Conservation (phyloP, 1,140 invertebrate genomes). For the Helicoverpa zea region DNA sequence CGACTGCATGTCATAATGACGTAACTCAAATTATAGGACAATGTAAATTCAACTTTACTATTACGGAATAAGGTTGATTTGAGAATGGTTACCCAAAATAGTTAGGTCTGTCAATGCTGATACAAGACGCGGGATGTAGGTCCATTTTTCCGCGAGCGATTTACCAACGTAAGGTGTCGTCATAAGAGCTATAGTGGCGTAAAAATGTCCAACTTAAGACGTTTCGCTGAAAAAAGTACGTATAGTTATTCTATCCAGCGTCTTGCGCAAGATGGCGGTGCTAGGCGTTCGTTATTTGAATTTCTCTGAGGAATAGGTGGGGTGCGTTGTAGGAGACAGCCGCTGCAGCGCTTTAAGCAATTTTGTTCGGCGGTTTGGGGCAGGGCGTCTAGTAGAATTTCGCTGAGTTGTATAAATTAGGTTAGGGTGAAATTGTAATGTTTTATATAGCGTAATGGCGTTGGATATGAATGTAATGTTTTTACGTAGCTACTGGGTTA, state of each 20-base stretch:
- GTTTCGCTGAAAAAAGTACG: constrained; percentile 81
- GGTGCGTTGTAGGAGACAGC: constrained; percentile 52
- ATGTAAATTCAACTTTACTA: constrained; percentile 52
- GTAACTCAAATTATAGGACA: constrained; percentile 37
- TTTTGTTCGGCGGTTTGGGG: constrained; percentile 26
- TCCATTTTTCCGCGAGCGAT: constrained; percentile 85
- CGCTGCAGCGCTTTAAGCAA: constrained; percentile 48
- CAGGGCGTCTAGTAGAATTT: constrained; percentile 33
- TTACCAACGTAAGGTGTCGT: constrained; percentile 78
- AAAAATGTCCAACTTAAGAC: constrained; percentile 85
- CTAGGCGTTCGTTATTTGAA: constrained; percentile 83
- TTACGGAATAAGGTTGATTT: constrained; percentile 11
- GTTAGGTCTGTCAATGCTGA: background rate
- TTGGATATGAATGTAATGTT: constrained; percentile 25
- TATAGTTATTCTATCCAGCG: constrained; percentile 82
- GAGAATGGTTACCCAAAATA: background rate
- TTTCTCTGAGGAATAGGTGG: constrained; percentile 81
- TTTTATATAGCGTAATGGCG: background rate
- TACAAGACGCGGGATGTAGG: constrained; percentile 64
- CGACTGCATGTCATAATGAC: constrained; percentile 50
- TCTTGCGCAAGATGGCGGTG: constrained; percentile 85
- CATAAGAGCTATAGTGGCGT: constrained; percentile 83
- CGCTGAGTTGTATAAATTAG: constrained; percentile 35
- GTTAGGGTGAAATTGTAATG: constrained; percentile 38
- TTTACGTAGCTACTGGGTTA: constrained; percentile 10